Evolutionary conservation across 23 tunicate species (phyloP).

Genomic region (Styela plicata): DNA sequence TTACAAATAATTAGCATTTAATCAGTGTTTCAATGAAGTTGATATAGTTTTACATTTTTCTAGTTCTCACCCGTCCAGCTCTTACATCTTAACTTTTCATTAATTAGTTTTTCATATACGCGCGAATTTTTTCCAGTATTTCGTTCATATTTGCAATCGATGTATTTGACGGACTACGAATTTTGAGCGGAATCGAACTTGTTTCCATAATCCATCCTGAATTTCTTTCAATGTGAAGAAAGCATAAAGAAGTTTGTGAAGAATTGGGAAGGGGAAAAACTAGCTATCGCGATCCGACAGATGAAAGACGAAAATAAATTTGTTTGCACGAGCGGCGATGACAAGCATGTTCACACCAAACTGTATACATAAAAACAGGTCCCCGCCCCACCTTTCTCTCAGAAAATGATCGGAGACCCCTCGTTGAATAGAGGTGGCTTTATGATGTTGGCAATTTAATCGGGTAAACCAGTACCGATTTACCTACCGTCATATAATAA

Average conservation of each 20-base stretch:
- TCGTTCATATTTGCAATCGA: conserved; percentile 16
- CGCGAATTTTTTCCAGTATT: conserved; percentile 7
- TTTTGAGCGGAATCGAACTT: conserved; percentile 9
- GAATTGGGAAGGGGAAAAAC: conserved; percentile 9
- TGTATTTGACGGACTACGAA: conserved; percentile 20
- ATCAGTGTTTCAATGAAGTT: too few relatives aligned
- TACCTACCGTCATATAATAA: too few relatives aligned
- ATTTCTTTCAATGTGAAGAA: background rate
- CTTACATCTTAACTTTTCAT: background rate
- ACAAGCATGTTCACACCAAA: background rate
- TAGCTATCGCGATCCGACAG: conserved; percentile 7
- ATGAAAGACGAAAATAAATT: conserved; percentile 10
- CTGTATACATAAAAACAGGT: background rate
- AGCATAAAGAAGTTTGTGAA: conserved; percentile 4
- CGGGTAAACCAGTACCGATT: too few relatives aligned
- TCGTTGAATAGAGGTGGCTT: too few relatives aligned
- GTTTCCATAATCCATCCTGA: conserved; percentile 15
- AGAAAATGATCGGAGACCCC: too few relatives aligned
- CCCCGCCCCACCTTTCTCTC: too few relatives aligned
- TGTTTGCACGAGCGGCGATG: conserved; percentile 19
- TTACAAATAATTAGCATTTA: too few relatives aligned
- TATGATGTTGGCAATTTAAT: too few relatives aligned
- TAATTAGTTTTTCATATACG: background rate
- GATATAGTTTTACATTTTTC: too few relatives aligned
- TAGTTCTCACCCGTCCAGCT: too few relatives aligned